Base-by-base conservation (phyloP, 2,113 vertebrate genomes). In the Geococcyx californianus region DNA sequence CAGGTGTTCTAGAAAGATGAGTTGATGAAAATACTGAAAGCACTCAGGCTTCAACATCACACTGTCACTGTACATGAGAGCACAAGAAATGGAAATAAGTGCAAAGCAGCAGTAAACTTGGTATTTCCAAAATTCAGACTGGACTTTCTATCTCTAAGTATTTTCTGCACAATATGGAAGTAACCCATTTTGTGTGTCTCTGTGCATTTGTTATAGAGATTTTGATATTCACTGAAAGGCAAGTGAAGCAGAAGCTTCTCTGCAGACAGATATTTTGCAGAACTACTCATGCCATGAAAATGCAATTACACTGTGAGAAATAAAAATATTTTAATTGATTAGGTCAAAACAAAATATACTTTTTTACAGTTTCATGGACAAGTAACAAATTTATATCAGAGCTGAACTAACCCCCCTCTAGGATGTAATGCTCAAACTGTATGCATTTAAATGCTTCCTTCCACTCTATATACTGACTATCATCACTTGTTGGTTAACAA, bases 31-130 rank as follows among this genome's bases (percentile, higher is more conserved):
- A 83, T 98, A 97, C 0, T 96, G 97, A 93, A 99, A 98, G 90
- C 98, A 98, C 85, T 99, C 98, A 2, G 98, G 96, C 45, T 98
- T 99, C 94, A 99, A 96, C 96, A 99, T 98, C 63, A 99, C 97
- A 19, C 99, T 99, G 96, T 99, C 99, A 79, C 99, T 99, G 98
- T 11, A 96, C 8, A 97, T 11, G 75, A 86, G 56, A 95, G 40
- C 29, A 91, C 4, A 70, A 33, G 34, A 84, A 87, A 74, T 23
- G 52, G 44, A 64, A 15, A 14, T 72, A 66, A 92, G 25, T 36
- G 66, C 24, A 91, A 59, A 62, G 14, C 29, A 80, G 54, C 29
- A 80, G 55, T 68, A 77, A 62, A 58, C 29, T 38, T 21, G 6
- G 1, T 52, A 44, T 76, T 76, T 82, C 34, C 11, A 72, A 94